Evolutionary conservation across 1,140 invertebrate genomes (phyloP), one percentile per base, ranked within the genome.

Genomic region (Drosophila setifemur): DNA sequence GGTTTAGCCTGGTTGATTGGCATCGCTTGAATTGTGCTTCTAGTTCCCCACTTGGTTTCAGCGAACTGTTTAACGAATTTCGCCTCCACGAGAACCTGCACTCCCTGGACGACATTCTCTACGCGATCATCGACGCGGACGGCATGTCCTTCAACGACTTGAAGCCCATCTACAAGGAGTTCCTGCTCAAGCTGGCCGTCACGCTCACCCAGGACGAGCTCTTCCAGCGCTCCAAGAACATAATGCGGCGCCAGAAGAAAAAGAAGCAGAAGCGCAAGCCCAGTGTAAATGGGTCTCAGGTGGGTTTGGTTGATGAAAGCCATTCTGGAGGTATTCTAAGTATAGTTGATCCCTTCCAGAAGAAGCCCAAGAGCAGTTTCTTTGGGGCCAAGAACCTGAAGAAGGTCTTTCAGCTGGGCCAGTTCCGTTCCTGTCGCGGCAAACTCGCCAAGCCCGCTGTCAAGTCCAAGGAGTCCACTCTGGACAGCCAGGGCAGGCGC

Each of bases 91-190:
- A 97, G 90, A 96, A 96, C 67, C 91, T 97, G 18, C 95, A 95
- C 78, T 96, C 95, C 45, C 94, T 97, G 90, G 96, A 97, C 89
- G 96, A 97, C 79, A 96, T 97, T 49, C 92, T 97, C 9, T 94
- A 95, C 70, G 94, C 95, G 68, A 97, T 97, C 73, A 96, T 97
- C 60, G 95, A 97, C 91, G 94, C 95, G 0, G 95, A 97, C 87
- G 96, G 96, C 42, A 97, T 97, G 96, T 96, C 95, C 14, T 97
- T 97, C 91, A 97, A 97, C 91, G 96, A 97, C 72, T 91, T 97
- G 40, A 97, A 97, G 90, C 96, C 96, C 2, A 95, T 97, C 29
- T 97, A 97, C 88, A 96, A 97, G 90, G 96, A 97, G 91, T 96
- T 97, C 79, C 91, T 97, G 18, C 89, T 97, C 33, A 97, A 97